Base-by-base conservation (phyloP, 1,140 invertebrate species). In the Nephila pilipes region DNA sequence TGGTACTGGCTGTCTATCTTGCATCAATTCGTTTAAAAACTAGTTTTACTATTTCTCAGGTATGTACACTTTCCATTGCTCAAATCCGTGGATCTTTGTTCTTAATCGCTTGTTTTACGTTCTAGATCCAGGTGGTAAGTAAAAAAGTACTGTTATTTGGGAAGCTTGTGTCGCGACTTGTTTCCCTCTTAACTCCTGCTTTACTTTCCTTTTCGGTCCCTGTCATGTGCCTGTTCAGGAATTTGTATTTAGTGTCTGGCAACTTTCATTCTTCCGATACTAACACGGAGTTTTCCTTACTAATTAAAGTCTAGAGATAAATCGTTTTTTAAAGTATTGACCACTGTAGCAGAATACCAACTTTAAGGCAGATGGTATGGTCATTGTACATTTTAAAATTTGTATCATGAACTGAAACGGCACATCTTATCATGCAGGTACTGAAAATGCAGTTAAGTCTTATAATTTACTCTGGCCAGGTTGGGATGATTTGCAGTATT, bases 401-500 rank as follows among this genome's bases (percentile, higher is more conserved):
- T 69, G 8, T 63, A 25, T 57, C 22, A 22, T 88, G 18, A 90
- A 90, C 25, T 79, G 57, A 60, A 79, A 75, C 25, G 69, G 87
- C 87, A 63, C 79, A 46, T 90, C 60, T 83, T 81, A 25, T 90
- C 54, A 90, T 90, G 32, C 89, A 90, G 89, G 89, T 65, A 80
- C 80, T 85, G 79, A 65, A 65, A 60, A 83, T 29, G 58, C 54
- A 91, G 80, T 85, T 83, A 8, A 29, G 80, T 83, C 57, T 85
- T 54, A 55, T 60, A 63, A 58, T 87, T 93, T 93, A 63, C 91
- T 93, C 91, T 93, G 91, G 91, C 91, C 91, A 93, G 91, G 91
- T 93, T 63, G 91, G 91, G 91, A 93, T 93, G 91, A 93, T 79
- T 93, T 18, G 91, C 91, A 93, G 85, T 93, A 93, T 93, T 93